Evolutionary conservation across 2,113 vertebrate species (phyloP).

Genomic region (Neopipo cinnamomea): DNA sequence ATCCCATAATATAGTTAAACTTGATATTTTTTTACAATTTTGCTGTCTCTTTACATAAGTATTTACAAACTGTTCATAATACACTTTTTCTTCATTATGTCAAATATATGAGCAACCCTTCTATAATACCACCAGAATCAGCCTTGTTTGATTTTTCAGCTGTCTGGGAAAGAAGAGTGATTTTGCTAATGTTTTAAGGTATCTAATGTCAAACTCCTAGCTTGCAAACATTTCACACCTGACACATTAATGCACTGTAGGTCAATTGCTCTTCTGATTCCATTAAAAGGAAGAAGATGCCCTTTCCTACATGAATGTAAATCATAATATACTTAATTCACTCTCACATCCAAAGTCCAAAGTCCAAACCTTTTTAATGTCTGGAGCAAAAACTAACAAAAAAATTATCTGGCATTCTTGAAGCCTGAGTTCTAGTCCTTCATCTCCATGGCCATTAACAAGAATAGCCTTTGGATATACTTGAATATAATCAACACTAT

Average conservation of each 20-base stretch:
- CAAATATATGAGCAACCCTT: neutral
- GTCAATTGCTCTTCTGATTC: constrained; percentile 1
- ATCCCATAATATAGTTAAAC: neutral
- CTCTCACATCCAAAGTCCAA: neutral
- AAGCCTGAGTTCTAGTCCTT: neutral
- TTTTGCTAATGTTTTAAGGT: neutral
- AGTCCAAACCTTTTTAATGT: neutral
- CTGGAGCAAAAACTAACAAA: neutral
- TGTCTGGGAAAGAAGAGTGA: neutral
- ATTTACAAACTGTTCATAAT: neutral
- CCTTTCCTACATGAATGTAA: neutral
- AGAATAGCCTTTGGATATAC: neutral
- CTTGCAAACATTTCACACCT: neutral
- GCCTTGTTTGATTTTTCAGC: neutral
- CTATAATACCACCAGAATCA: neutral
- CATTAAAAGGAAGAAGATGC: neutral
- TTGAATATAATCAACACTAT: neutral
- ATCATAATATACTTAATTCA: neutral
- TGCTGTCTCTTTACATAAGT: neutral
- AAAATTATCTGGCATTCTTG: neutral
- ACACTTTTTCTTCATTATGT: neutral
- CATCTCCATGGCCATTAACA: neutral
- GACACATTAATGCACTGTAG: neutral
- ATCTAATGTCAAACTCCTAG: neutral
- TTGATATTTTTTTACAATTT: neutral